Evolutionary conservation across 2,888 invertebrate species (phyloP), one percentile per base, ranked within the genome.

Genomic region (Netelia fuscicornis): DNA sequence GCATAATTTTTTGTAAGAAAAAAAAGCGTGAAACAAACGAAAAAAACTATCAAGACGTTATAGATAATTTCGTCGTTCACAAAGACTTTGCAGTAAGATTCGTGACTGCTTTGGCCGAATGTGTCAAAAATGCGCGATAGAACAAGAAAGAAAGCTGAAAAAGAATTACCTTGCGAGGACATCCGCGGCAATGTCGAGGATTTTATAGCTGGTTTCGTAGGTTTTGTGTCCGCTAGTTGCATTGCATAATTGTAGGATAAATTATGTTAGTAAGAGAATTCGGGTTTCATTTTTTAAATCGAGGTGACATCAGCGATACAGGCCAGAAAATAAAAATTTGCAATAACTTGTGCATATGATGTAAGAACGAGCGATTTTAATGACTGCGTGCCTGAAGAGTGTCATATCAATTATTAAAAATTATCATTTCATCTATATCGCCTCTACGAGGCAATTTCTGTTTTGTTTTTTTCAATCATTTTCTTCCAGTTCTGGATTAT

Each of bases 151-250:
- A 42, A 68, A 67, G 54, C 44, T 23, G 30, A 79, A 68, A 87
- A 86, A 85, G 86, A 65, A 78, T 97, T 97, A 98, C 98, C 98
- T 97, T 98, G 98, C 91, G 98, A 98, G 91, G 98, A 98, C 93
- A 97, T 98, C 96, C 98, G 96, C 94, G 98, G 98, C 95, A 98
- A 96, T 94, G 98, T 98, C 92, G 98, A 98, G 94, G 98, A 98
- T 96, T 98, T 98, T 95, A 98, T 98, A 94, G 98, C 98, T 95
- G 98, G 98, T 96, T 98, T 98, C 94, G 98, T 96, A 94, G 98
- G 98, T 96, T 98, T 98, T 95, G 97, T 96, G 95, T 98, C 98
- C 96, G 97, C 98, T 98, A 86, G 89, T 91, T 91, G 92, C 91
- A 92, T 91, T 91, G 91, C 89, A 91, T 87, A 91, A 79, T 82